Conservation (phyloP, 1,140 invertebrate genomes). For the Pristionchus pacificus region DNA sequence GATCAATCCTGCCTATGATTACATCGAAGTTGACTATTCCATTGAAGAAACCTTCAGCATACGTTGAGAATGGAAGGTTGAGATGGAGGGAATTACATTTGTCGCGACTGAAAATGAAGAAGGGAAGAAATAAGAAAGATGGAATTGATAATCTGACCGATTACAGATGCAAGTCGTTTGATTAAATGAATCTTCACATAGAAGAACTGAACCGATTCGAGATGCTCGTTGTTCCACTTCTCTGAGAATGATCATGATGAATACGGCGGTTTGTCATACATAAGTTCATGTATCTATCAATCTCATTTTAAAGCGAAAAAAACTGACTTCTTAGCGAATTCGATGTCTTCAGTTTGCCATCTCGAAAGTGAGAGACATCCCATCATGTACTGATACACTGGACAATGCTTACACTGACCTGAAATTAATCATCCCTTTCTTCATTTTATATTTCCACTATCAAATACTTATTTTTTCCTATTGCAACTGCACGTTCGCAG, state of each 20-base stretch:
- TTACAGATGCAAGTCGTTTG: constrained; percentile 39
- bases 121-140: neutral
- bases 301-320: no score
- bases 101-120: constrained; percentile 22
- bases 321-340: constrained; percentile 17
- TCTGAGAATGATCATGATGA: no score
- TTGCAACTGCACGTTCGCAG: neutral
- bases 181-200: constrained; percentile 38
- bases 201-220: constrained; percentile 30
- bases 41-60: constrained; percentile 30
- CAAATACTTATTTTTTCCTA: neutral
- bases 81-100: constrained; percentile 35
- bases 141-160: neutral
- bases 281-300: no score
- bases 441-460: neutral
- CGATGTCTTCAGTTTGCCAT: constrained; percentile 32
- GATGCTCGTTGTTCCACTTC: constrained; percentile 19
- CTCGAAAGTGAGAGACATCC: constrained; percentile 31
- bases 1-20: constrained; percentile 30
- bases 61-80: constrained; percentile 27
- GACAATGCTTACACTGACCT: constrained; percentile 40
- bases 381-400: constrained; percentile 37
- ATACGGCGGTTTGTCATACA: no score
- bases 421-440: constrained; percentile 4
- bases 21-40: constrained; percentile 34